A percentile compares a stretch with the other conserved stretches of the same genome.
phyloP scores from a whole-genome alignment of 2,888 invertebrate genomes.

The Microdon myrmicae region DNA sequence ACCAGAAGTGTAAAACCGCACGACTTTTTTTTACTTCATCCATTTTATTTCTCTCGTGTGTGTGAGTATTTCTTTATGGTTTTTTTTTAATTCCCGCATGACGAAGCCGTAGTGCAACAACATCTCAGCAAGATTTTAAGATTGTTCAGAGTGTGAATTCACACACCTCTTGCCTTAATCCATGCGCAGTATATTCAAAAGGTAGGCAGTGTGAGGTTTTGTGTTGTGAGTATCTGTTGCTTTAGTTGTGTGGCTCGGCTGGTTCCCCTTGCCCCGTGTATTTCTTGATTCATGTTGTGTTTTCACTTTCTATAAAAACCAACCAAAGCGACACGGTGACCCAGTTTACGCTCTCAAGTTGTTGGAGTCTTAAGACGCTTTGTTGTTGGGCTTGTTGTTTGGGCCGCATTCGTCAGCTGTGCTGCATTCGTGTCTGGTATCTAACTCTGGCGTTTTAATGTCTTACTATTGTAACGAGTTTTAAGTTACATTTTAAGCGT shows the following conservation, averaged over 20 bases:
- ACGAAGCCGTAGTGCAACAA: conserved; percentile 8
- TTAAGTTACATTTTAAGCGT: conserved; percentile 22
- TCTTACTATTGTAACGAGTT: conserved; percentile 21
- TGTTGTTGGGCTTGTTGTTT: conserved; percentile 8
- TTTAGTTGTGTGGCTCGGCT: conserved; percentile 17
- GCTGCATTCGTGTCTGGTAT: conserved; percentile 7
- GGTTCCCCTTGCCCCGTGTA: conserved; percentile 3
- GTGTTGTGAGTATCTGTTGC: conserved; percentile 5
- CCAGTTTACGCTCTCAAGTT: conserved; percentile 46
- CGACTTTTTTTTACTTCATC: conserved; percentile 25
- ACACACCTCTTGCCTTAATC: background rate
- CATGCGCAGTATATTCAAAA: conserved; percentile 7
- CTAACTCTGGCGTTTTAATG: conserved; percentile 10
- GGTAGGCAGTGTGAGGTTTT: conserved; percentile 19
- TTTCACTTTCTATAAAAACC: conserved; percentile 52
- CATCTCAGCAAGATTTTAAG: conserved; percentile 17
- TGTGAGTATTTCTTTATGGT: too few relatives aligned
- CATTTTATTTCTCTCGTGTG: too few relatives aligned
- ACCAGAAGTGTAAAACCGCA: conserved; percentile 37
- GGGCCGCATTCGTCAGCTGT: conserved; percentile 6
- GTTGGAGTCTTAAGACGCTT: conserved; percentile 44
- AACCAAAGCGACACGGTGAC: conserved; percentile 51
- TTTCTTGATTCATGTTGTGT: conserved; percentile 43
- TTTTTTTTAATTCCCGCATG: too few relatives aligned
- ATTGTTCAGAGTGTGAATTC: conserved; percentile 31